These are phyloP conservation scores for Drosophila pseudotakahashii DNA, from an alignment of 2,888 invertebrate species.

Conservation along the genomic window DNA sequence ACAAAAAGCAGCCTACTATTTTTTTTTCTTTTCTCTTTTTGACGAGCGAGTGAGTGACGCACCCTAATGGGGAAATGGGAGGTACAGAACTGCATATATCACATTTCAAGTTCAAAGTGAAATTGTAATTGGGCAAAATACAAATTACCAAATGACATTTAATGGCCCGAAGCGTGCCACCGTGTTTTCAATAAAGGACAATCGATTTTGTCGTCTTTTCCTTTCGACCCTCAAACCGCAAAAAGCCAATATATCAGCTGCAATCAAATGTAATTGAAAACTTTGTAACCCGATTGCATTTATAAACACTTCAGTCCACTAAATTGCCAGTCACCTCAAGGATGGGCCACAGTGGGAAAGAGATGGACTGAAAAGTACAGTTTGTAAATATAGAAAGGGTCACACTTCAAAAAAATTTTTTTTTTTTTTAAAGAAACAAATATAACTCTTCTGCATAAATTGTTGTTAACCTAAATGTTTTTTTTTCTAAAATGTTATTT, in stretches of 20 bases:
- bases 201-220: constrained; percentile 19
- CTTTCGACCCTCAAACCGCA: too few species aligned
- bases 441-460: too few species aligned
- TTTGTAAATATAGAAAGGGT: not conserved
- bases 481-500: too few species aligned
- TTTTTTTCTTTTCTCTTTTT: not conserved
- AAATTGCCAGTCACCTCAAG: constrained; percentile 7
- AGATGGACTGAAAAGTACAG: not conserved
- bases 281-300: constrained; percentile 30
- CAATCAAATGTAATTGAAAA: constrained; percentile 36
- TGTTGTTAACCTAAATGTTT: too few species aligned
- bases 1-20: constrained; percentile 3
- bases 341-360: not conserved
- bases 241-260: not conserved
- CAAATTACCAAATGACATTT: constrained; percentile 30
- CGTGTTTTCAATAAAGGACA: not conserved
- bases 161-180: constrained; percentile 24
- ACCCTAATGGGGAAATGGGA: not conserved
- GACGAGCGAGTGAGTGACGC: not conserved
- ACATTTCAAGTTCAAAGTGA: constrained; percentile 29
- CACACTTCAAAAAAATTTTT: not conserved
- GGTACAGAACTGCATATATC: too few species aligned
- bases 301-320: constrained; percentile 15
- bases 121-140: constrained; percentile 11
- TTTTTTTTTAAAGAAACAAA: too few species aligned